Evolutionary conservation across 2,113 vertebrate species (phyloP).

Genomic region (Todiramphus saurophagus): DNA sequence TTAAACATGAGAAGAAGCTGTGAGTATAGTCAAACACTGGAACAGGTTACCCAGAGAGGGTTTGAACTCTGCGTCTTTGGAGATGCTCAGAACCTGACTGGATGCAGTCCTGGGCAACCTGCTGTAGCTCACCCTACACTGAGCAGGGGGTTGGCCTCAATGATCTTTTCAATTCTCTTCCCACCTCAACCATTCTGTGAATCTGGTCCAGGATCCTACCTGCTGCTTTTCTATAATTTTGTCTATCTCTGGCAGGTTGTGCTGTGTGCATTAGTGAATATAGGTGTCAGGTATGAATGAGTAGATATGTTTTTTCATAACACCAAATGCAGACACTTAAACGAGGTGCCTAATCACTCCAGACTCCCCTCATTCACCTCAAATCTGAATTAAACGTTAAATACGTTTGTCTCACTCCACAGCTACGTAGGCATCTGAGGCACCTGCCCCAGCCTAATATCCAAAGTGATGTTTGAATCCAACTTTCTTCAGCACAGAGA

Average conservation of each 20-base stretch:
- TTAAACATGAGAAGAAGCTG: neutral
- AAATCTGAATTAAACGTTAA: neutral
- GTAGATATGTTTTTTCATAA: neutral
- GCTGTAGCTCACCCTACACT: neutral
- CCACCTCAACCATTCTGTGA: neutral
- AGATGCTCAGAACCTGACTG: neutral
- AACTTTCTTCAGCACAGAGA: neutral
- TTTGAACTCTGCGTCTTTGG: neutral
- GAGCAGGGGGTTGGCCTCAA: neutral
- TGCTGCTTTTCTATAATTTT: neutral
- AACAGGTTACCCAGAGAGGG: neutral
- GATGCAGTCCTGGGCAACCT: neutral
- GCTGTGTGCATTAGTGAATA: neutral
- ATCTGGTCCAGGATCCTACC: neutral
- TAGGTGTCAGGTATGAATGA: neutral
- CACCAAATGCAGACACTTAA: neutral
- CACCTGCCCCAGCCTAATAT: neutral
- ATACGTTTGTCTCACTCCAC: neutral
- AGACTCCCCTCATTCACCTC: neutral
- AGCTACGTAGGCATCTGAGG: neutral
- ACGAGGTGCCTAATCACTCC: neutral
- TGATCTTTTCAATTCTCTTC: neutral
- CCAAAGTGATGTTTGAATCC: neutral
- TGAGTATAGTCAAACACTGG: neutral
- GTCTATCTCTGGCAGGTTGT: neutral